Base-by-base conservation (phyloP, 1,140 invertebrate species). In the Ceratosolen solmsi region DNA sequence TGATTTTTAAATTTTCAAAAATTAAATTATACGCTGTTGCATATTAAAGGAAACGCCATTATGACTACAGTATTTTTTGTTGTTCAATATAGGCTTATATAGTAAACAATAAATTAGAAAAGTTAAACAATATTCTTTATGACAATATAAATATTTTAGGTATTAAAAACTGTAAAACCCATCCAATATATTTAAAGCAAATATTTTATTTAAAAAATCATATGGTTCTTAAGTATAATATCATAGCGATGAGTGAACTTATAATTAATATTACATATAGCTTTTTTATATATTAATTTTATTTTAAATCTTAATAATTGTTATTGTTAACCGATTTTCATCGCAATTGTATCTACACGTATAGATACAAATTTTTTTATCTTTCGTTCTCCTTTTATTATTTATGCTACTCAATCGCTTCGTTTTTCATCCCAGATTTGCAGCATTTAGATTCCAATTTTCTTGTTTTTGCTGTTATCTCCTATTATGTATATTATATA, bases 141-240 rank as follows among this genome's bases (percentile, higher is more conserved):
- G n/a, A n/a, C n/a, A n/a, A n/a, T n/a, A n/a, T n/a, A n/a, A n/a
- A n/a, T n/a, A n/a, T n/a, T n/a, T n/a, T n/a, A n/a, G n/a, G n/a
- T n/a, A n/a, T n/a, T n/a, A n/a, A n/a, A n/a, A n/a, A n/a, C n/a
- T n/a, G n/a, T n/a, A n/a, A n/a, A 33, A 71, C 0, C 33, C 51
- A n/a, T 27, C 27, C 33, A 73, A 20, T 76, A 58, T 84, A 88
- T 90, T 90, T 86, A 89, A 91, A 91, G 90, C 90, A 91, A 91
- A 90, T 89, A 84, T 90, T 91, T 91, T 91, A 91, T 90, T 91
- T 90, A 82, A 88, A 90, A 91, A 91, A 90, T 91, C 90, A 90
- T 89, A 90, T 88, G 86, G 84, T 90, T 87, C 85, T 86, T 90
- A 90, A 88, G 84, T 89, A 88, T 90, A 90, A 88, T 87, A 85